Evolutionary conservation across 1,140 invertebrate species (phyloP).

Genomic region (Glomeris maerens): DNA sequence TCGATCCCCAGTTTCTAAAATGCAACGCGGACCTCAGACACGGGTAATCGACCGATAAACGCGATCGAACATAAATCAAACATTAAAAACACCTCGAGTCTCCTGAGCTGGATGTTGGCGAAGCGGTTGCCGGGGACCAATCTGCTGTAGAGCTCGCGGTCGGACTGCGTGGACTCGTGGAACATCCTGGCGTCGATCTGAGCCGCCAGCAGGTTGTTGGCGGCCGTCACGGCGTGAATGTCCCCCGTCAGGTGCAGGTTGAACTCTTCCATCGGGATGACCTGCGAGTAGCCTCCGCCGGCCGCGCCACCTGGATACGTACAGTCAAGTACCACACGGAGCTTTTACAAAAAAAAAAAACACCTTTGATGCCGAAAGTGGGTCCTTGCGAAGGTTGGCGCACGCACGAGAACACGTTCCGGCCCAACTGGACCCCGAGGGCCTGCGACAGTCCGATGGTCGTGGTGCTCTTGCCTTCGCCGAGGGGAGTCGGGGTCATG

Average conservation of each 20-base stretch:
- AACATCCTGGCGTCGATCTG: slow-evolving; percentile 70
- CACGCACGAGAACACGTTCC: slow-evolving; percentile 85
- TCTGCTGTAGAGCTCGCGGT: slow-evolving; percentile 61
- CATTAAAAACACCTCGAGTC: slow-evolving; percentile 39
- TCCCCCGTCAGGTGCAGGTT: slow-evolving; percentile 98
- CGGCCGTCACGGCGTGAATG: slow-evolving; percentile 93
- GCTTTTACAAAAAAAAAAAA: slow-evolving; percentile 9
- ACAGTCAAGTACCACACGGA: slow-evolving; percentile 3
- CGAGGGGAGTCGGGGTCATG: slow-evolving; percentile 91
- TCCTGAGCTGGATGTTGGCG: slow-evolving; percentile 58
- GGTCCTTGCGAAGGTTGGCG: slow-evolving; percentile 98
- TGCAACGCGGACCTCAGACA: too few species aligned
- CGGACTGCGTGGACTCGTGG: slow-evolving; percentile 80
- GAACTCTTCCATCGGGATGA: slow-evolving; percentile 99
- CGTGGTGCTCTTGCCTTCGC: slow-evolving; percentile 95
- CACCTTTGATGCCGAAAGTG: slow-evolving; percentile 94
- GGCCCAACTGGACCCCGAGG: slow-evolving; percentile 62
- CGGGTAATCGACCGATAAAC: too few species aligned
- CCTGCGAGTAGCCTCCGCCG: slow-evolving; percentile 83
- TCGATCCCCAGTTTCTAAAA: slow-evolving; percentile 62
- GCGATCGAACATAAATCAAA: too few species aligned
- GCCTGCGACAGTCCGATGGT: slow-evolving; percentile 87
- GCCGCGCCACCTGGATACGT: slow-evolving; percentile 71
- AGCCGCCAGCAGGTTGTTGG: slow-evolving; percentile 90
- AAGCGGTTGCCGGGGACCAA: slow-evolving; percentile 75